Evolutionary conservation across 2,113 vertebrate species (phyloP), one percentile per base, ranked within the genome.

Genomic region (Austrofundulus limnaeus): DNA sequence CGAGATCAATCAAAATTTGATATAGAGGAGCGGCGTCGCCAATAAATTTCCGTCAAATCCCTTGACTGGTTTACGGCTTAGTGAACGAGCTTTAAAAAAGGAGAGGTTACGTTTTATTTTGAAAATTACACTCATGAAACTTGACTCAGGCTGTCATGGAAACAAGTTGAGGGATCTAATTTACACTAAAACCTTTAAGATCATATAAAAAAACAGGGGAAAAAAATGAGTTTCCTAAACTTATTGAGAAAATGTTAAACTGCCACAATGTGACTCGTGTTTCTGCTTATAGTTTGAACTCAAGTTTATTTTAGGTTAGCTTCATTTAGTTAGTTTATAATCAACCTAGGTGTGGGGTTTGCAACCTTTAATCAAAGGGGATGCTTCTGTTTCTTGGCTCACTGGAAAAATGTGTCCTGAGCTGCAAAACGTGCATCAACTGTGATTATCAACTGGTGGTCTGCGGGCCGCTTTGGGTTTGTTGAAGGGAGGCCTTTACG

Each of bases 201-300:
- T 49, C 14, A 19, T 34, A 5, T 10, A 5, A 34, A 34, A 34
- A 11, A 5, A 2, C 45, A 14, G 47, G 15, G 43, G 53, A 53
- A 41, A 20, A 43, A 43, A 64, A 31, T 17, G n/a, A n/a, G 6
- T 24, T 11, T 31, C n/a, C 39, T 43, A 9, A 46, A 46, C 63
- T 38, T 28, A 0, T 47, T 55, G 50, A 25, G n/a, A 31, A 45
- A 19, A 55, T 42, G 3, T 34, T 54, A 14, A 5, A 16, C 9
- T 13, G 47, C 52, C 8, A 43, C 11, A 61, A 34, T 1, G 49
- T 49, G 11, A 48, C 48, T 51, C 31, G 11, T 45, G 38, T 77
- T 17, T 78, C 65, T 78, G 67, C 21, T 15, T 11, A 41, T 47
- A 63, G 60, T 63, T 60, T 64, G 34, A 70, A 60, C 66, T 15